Conservation (phyloP, 2,888 invertebrate species). For the Drosophila anomalata region DNA sequence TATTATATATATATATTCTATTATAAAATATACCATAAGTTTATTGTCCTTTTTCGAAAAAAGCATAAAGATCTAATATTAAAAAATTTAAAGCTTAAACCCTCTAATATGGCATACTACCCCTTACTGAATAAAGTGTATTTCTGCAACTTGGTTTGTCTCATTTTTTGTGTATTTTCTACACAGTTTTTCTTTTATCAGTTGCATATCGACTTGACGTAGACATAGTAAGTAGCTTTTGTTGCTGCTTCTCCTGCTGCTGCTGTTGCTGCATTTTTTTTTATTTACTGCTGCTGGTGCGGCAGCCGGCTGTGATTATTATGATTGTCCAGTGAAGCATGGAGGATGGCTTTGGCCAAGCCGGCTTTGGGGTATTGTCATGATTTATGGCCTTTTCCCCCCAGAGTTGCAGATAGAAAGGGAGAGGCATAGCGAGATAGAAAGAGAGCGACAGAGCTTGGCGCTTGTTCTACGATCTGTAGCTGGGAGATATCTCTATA, state of each 20-base stretch:
- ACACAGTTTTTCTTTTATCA: conserved; percentile 75
- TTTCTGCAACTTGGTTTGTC: conserved; percentile 46
- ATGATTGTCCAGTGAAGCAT: conserved; percentile 80
- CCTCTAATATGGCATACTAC: not conserved
- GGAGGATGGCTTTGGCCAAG: conserved; percentile 60
- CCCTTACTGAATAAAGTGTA: conserved; percentile 45
- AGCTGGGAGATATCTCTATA: conserved; percentile 53
- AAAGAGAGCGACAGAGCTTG: conserved; percentile 39
- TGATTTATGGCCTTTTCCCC: conserved; percentile 74
- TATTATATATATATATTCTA: too few relatives aligned
- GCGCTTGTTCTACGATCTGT: conserved; percentile 74
- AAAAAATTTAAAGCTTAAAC: not conserved
- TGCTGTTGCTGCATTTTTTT: conserved; percentile 38
- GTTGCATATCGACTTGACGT: conserved; percentile 76
- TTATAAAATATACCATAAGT: too few relatives aligned
- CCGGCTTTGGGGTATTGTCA: conserved; percentile 55
- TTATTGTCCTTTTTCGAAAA: too few relatives aligned
- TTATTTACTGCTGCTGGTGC: conserved; percentile 19
- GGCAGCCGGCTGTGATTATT: conserved; percentile 73
- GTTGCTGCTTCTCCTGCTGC: conserved; percentile 62
- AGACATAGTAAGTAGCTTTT: conserved; percentile 79
- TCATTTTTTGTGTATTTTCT: conserved; percentile 62
- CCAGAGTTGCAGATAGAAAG: not conserved
- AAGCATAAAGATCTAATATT: not conserved
- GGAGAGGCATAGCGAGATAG: conserved; percentile 45